These are phyloP conservation scores for Boulengeromyrus knoepffleri DNA, from an alignment of 2,113 vertebrate species.

Conservation along the genomic window DNA sequence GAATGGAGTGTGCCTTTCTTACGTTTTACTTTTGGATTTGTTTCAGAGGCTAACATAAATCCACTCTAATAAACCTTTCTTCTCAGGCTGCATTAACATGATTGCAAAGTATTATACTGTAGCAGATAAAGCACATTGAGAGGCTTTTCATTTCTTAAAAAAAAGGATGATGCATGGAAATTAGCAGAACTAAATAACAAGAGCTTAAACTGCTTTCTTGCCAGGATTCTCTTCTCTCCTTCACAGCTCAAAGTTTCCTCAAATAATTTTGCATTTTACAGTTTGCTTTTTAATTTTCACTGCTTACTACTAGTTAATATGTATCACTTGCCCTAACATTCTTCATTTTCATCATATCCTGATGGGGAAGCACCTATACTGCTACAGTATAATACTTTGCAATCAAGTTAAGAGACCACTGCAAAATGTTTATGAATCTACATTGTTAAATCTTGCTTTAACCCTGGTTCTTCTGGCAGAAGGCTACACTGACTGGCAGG, in stretches of 20 bases:
- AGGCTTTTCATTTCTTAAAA: background rate
- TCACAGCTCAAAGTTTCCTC: background rate
- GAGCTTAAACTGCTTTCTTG: background rate
- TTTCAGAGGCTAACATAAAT: background rate
- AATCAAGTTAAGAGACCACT: too few relatives aligned
- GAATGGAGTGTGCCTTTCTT: background rate
- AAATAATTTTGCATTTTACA: background rate
- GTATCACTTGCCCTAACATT: background rate
- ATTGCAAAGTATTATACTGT: background rate
- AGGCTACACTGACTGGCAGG: too few relatives aligned
- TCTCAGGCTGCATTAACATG: background rate
- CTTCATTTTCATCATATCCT: background rate
- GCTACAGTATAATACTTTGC: too few relatives aligned
- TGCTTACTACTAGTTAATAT: background rate
- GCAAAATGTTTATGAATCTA: too few relatives aligned
- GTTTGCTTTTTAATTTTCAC: background rate
- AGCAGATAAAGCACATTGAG: background rate
- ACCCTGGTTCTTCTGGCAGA: too few relatives aligned
- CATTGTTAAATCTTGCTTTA: too few relatives aligned
- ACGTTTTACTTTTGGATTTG: background rate
- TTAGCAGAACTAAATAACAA: background rate
- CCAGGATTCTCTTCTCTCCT: background rate
- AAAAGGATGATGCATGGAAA: background rate
- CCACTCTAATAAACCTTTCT: slow-evolving; percentile 1
- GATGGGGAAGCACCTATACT: background rate